phyloP scores from a whole-genome alignment of 2,888 invertebrate genomes.

The Arctia plantaginis region DNA sequence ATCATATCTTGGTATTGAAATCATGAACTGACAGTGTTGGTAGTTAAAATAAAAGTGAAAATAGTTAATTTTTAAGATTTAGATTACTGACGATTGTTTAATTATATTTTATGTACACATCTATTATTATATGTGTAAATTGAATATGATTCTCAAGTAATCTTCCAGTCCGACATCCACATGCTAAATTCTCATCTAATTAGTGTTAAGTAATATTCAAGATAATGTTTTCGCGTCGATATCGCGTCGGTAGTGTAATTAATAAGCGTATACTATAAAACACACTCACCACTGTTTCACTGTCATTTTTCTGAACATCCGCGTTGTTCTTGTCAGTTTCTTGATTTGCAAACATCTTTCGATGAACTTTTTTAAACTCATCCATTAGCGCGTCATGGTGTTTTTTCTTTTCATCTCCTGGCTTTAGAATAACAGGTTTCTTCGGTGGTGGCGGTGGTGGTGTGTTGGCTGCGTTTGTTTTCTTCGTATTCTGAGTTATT shows the following conservation, averaged over 20 bases:
- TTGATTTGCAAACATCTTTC: conserved; percentile 91
- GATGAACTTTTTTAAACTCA: conserved; percentile 95
- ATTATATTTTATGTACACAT: too few species aligned
- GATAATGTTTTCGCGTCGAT: background rate
- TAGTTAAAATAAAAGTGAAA: background rate
- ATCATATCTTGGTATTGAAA: background rate
- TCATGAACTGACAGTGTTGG: background rate
- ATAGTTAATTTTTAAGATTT: background rate
- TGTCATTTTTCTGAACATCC: conserved; percentile 30
- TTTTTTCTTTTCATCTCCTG: conserved; percentile 88
- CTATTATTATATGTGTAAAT: too few species aligned
- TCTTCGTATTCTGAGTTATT: conserved; percentile 71
- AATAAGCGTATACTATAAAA: background rate
- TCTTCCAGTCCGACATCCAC: background rate
- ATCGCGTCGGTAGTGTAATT: background rate
- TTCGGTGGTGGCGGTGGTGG: conserved; percentile 63
- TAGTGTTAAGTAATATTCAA: background rate
- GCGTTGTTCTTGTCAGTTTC: conserved; percentile 55
- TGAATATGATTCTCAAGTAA: too few species aligned
- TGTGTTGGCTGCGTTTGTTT: conserved; percentile 57
- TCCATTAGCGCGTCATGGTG: conserved; percentile 94
- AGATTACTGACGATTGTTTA: background rate
- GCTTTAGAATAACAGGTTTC: conserved; percentile 71
- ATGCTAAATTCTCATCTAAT: background rate
- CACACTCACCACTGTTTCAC: conserved; percentile 64